These are phyloP conservation scores for Anableps anableps DNA, from an alignment of 2,797 vertebrate species.

Conservation along the genomic window DNA sequence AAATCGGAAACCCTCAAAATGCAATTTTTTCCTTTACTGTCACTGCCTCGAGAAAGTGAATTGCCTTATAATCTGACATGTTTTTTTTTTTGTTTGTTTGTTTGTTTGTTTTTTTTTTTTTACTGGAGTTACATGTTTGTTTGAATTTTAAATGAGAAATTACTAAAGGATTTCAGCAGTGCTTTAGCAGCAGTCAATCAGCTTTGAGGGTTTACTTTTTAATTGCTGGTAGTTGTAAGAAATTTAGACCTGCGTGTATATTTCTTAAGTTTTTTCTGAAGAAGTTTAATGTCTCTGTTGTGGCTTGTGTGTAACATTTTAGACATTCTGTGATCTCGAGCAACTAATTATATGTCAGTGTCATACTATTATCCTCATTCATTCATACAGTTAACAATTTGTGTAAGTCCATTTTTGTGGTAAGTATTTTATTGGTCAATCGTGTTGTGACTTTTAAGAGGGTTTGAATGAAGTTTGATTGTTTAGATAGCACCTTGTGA, in stretches of 20 bases:
- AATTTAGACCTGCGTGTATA: not conserved
- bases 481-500: too few species aligned
- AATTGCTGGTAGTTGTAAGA: not conserved
- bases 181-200: not conserved
- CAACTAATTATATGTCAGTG: not conserved
- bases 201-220: not conserved
- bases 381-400: not conserved
- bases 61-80: not conserved
- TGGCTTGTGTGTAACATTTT: not conserved
- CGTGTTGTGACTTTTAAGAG: too few species aligned
- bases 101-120: too few species aligned
- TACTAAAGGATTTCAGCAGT: not conserved
- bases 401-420: too few species aligned
- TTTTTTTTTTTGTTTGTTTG: not conserved
- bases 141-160: not conserved
- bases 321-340: not conserved
- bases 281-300: not conserved
- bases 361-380: not conserved
- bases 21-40: not conserved
- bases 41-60: not conserved
- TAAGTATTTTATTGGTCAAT: too few species aligned
- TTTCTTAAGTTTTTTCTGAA: not conserved
- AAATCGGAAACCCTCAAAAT: not conserved
- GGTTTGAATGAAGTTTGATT: too few species aligned
- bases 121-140: not conserved